Conservation (phyloP, 2,888 invertebrate genomes). For the Herminia tarsipennalis region DNA sequence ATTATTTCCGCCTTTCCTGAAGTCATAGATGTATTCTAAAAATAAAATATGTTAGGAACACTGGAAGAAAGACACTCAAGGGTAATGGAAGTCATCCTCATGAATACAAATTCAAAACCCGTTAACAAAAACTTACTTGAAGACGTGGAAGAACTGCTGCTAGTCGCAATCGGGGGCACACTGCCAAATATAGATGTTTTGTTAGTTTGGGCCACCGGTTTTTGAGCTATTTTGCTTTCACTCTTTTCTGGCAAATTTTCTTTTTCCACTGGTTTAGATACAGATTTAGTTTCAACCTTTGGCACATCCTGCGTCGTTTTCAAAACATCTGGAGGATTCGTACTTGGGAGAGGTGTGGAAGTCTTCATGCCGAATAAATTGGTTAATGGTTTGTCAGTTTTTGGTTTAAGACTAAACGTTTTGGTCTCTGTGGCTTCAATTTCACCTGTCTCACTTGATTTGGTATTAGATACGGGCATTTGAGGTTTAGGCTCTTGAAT, state of each 20-base stretch:
- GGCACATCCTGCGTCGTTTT: slow-evolving; percentile 48
- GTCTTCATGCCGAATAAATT: slow-evolving; percentile 63
- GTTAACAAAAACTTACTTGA: slow-evolving; percentile 47
- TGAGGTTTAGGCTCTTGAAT: slow-evolving; percentile 26
- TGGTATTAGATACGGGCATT: slow-evolving; percentile 35
- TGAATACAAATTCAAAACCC: too few species aligned
- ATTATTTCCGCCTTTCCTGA: too few species aligned
- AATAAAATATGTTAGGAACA: too few species aligned
- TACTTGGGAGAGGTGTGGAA: slow-evolving; percentile 36
- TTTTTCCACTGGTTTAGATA: slow-evolving; percentile 50
- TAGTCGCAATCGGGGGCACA: slow-evolving; percentile 38
- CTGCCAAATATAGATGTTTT: slow-evolving; percentile 37
- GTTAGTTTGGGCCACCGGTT: slow-evolving; percentile 37
- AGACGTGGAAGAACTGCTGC: slow-evolving; percentile 26
- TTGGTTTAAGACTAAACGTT: slow-evolving; percentile 41
- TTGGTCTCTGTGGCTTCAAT: slow-evolving; percentile 48
- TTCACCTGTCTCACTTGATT: slow-evolving; percentile 74
- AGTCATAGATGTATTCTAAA: too few species aligned
- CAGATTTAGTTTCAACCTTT: slow-evolving; percentile 49
- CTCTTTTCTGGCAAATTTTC: slow-evolving; percentile 61
- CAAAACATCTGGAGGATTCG: slow-evolving; percentile 58
- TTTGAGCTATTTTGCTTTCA: slow-evolving; percentile 36
- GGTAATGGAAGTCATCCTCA: too few species aligned
- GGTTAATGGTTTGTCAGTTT: slow-evolving; percentile 59
- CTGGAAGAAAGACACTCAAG: too few species aligned